Evolutionary conservation across 1,140 invertebrate species (phyloP).

Genomic region (Arctopsyche grandis): DNA sequence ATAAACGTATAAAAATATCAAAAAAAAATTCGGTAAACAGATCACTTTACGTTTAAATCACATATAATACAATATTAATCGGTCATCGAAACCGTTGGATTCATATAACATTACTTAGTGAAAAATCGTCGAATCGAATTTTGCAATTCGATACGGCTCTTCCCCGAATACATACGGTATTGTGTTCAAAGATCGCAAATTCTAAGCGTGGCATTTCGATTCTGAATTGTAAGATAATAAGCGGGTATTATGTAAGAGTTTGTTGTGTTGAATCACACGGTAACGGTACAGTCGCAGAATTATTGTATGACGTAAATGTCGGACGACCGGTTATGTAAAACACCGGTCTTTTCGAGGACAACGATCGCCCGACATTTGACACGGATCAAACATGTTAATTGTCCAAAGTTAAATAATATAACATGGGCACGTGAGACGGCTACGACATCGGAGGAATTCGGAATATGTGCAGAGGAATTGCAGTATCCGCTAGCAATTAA

Average conservation of each 20-base stretch:
- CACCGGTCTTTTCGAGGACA: conserved; percentile 20
- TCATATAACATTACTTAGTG: no score
- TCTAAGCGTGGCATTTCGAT: neutral
- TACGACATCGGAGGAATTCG: neutral
- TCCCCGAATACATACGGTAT: no score
- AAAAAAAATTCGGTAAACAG: no score
- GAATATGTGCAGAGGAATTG: neutral
- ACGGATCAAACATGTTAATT: neutral
- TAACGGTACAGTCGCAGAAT: conserved; percentile 23
- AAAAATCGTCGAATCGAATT: no score
- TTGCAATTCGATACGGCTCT: no score
- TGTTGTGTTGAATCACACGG: conserved; percentile 9
- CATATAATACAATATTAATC: no score
- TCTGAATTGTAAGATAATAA: neutral
- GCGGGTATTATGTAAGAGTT: neutral
- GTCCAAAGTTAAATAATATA: neutral
- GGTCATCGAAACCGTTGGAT: no score
- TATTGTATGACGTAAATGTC: conserved; percentile 34
- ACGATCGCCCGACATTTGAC: neutral
- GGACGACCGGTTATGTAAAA: conserved; percentile 28
- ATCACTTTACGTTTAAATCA: no score
- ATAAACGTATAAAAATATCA: no score
- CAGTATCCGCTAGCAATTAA: neutral
- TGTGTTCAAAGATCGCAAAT: no score
- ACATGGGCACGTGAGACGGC: no score